Conservation (phyloP, 2,888 invertebrate genomes). For the Pollenia labialis region DNA sequence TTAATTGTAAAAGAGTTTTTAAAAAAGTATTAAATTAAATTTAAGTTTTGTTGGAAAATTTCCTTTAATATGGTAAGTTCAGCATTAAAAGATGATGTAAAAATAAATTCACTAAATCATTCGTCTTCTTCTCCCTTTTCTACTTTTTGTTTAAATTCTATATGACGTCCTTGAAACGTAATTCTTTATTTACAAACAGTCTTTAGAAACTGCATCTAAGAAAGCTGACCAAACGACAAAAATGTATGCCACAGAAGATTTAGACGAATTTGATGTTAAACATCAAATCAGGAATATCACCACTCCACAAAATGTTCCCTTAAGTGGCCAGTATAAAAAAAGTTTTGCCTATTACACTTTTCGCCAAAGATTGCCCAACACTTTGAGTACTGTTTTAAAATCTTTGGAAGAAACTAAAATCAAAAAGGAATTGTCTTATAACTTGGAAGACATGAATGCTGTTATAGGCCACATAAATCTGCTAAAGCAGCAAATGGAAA, state of each 20-base stretch:
- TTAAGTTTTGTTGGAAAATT: slow-evolving; percentile 5
- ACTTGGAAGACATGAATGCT: slow-evolving; percentile 88
- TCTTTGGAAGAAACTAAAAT: slow-evolving; percentile 86
- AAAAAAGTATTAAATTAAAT: background rate
- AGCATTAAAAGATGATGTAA: slow-evolving; percentile 47
- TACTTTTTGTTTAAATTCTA: background rate
- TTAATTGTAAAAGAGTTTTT: background rate
- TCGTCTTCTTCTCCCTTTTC: background rate
- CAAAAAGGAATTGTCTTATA: background rate
- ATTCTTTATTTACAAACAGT: slow-evolving; percentile 20
- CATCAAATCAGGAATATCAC: slow-evolving; percentile 84
- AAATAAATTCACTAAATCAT: slow-evolving; percentile 9
- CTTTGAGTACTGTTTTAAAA: slow-evolving; percentile 84
- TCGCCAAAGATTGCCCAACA: slow-evolving; percentile 93
- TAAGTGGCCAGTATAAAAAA: slow-evolving; percentile 89
- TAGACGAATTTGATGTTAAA: slow-evolving; percentile 81
- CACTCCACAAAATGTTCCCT: slow-evolving; percentile 86
- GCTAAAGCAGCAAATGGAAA: slow-evolving; percentile 94
- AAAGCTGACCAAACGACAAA: background rate
- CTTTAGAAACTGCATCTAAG: slow-evolving; percentile 8
- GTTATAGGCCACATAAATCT: slow-evolving; percentile 91
- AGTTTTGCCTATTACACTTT: slow-evolving; percentile 94
- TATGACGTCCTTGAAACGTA: slow-evolving; percentile 41
- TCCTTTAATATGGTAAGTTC: slow-evolving; percentile 58
- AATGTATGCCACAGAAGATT: background rate